These are phyloP conservation scores for Sarcophaga subvicina DNA, from an alignment of 2,888 invertebrate species.

Conservation along the genomic window DNA sequence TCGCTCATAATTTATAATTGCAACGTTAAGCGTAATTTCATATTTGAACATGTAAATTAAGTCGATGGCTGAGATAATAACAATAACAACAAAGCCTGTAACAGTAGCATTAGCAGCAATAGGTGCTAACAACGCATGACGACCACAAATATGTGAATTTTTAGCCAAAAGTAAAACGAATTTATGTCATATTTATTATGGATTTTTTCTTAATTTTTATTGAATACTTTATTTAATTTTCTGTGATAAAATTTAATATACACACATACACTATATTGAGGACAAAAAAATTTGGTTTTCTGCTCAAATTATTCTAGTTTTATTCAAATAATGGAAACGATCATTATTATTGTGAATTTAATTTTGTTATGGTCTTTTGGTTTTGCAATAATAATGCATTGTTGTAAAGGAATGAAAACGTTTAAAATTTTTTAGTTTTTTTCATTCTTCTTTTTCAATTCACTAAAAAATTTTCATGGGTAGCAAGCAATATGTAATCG, in stretches of 20 bases:
- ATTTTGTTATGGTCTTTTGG: too few relatives aligned
- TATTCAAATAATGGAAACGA: too few relatives aligned
- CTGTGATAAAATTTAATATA: background rate
- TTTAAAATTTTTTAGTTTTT: too few relatives aligned
- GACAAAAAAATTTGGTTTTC: background rate
- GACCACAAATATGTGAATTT: background rate
- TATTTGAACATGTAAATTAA: slow-evolving; percentile 66
- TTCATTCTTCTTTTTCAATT: too few relatives aligned
- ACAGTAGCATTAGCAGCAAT: background rate
- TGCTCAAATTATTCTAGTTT: too few relatives aligned
- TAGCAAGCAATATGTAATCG: too few relatives aligned
- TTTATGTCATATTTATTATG: too few relatives aligned
- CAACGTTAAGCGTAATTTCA: slow-evolving; percentile 65
- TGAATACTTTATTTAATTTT: background rate
- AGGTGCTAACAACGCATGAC: background rate
- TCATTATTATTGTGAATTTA: too few relatives aligned
- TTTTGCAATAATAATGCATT: too few relatives aligned
- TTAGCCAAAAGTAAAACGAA: too few relatives aligned
- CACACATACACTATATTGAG: background rate
- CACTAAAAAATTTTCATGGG: too few relatives aligned
- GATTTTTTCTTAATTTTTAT: background rate
- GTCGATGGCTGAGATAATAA: background rate
- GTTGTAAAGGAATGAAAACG: too few relatives aligned
- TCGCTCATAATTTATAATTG: slow-evolving; percentile 57
- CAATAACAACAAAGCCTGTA: background rate